A percentile compares a stretch with the other conserved stretches of the same genome.
Conservation (phyloP, 2,797 vertebrate genomes). For the Tangara arthus region DNA sequence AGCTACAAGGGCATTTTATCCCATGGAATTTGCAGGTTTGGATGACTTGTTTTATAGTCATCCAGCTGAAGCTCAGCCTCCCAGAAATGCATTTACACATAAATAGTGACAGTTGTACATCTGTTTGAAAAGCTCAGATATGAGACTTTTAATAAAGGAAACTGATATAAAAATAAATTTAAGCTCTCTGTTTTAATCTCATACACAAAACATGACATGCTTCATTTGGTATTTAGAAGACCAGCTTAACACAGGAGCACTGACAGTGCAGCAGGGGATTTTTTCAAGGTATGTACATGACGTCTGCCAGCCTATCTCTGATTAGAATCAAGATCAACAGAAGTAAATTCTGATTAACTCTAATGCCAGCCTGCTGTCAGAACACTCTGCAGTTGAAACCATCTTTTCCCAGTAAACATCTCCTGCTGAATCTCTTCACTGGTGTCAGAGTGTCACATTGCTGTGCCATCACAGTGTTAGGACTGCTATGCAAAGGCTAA, state of each 20-base stretch:
- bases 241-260: neutral
- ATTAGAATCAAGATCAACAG: constrained; percentile 48
- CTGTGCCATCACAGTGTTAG: neutral
- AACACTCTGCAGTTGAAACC: neutral
- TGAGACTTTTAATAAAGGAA: neutral
- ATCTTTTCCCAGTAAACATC: constrained; percentile 26
- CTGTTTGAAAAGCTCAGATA: neutral
- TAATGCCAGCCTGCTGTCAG: constrained; percentile 19
- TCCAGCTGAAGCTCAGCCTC: neutral
- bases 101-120: neutral
- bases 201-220: neutral
- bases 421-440: neutral
- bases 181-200: constrained; percentile 11
- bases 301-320: neutral
- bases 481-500: neutral
- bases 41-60: neutral
- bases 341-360: constrained; percentile 51
- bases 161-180: neutral
- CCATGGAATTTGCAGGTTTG: neutral
- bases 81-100: neutral
- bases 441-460: neutral
- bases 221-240: neutral
- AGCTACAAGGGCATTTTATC: neutral
- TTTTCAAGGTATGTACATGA: constrained; percentile 10
- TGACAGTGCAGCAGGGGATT: neutral